Evolutionary conservation across 2,113 vertebrate species (phyloP), one percentile per base, ranked within the genome.

Genomic region (Oriolus oriolus): DNA sequence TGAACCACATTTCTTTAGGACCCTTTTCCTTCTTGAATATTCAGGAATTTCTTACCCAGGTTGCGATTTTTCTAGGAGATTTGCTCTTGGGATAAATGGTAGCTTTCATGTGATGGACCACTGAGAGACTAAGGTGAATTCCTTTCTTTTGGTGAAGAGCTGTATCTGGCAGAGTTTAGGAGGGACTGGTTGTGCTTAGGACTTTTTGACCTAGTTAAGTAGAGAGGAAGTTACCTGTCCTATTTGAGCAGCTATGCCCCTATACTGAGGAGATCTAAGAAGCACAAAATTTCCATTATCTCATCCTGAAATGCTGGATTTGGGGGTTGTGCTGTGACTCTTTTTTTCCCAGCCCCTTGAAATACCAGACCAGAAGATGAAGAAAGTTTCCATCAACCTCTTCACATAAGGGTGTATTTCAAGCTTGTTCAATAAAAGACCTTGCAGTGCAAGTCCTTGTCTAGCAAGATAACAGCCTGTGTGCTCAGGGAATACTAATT

Each of bases 401-500:
- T 95, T 91, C 69, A 78, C 56, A 44, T 64, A 49, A 56, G 80
- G 75, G 60, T 87, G 33, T 60, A 64, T 95, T 95, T 96, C 77
- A 89, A 92, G 44, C 80, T 89, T 93, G 80, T 89, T 95, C 84
- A 76, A 45, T 87, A 65, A 89, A 95, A 92, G 18, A 69, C n/a
- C 56, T 94, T 0, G 12, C 84, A 82, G 44, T 61, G 49, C 80
- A 92, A 95, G 77, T 68, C 69, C 91, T 95, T 87, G 57, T 89
- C 87, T 91, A 61, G 84, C 81, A 94, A 94, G 95, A 95, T 96
- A 96, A 93, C 91, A 95, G 64, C 69, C 57, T 44, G 68, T 68
- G 47, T 89, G 83, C 86, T 89, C 44, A 14, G 59, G 56, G 86
- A 96, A 93, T 87, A 53, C 61, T 91, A 94, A 93, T 95, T 89